Base-by-base conservation (phyloP, 2,113 vertebrate genomes). In the Steatornis caripensis region DNA sequence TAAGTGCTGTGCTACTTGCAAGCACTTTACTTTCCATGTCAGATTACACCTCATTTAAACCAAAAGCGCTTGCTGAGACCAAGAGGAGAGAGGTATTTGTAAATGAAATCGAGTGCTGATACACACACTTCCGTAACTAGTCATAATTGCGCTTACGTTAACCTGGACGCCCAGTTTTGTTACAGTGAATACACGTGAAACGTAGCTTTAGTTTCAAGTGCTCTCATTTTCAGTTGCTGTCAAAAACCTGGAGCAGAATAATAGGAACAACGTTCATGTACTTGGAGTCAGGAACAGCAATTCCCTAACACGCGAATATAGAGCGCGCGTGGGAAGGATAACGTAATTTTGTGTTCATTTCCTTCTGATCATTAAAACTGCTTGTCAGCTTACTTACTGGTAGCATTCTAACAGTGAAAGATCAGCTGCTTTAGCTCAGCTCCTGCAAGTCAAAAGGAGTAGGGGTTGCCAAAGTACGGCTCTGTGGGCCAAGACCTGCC, bases 311-410 rank as follows among this genome's bases (percentile, higher is more conserved):
- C 41, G 60, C 0, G 1, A 66, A 62, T 68, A 84, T 22, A 70
- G 16, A 69, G 27, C 3, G 3, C 11, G 36, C 1, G n/a, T 71
- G 71, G 86, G 92, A 89, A 86, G 30, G 43, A 74, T 49, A 90
- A 88, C 0, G 0, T 21, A 60, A 87, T 92, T 93, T 51, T 75
- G 60, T 75, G 43, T 84, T 94, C 71, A 90, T 89, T 89, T 93
- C 24, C 83, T 91, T 95, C 87, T 87, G 86, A 93, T 89, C 86
- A 72, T 69, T 88, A 89, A 76, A 95, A 84, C 17, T 55, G 36
- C 69, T 82, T 96, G 83, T 82, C 86, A 92, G 62, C 29, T 90
- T 60, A 72, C 43, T 74, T 87, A 76, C 61, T 61, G 34, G 39
- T 75, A 58, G 51, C 4, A 1, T 60, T 93, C 83, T 89, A 84